A percentile compares a stretch with the other conserved stretches of the same genome.
phyloP scores from a whole-genome alignment of 2,888 invertebrate genomes.

The Conchocele bisecta region DNA sequence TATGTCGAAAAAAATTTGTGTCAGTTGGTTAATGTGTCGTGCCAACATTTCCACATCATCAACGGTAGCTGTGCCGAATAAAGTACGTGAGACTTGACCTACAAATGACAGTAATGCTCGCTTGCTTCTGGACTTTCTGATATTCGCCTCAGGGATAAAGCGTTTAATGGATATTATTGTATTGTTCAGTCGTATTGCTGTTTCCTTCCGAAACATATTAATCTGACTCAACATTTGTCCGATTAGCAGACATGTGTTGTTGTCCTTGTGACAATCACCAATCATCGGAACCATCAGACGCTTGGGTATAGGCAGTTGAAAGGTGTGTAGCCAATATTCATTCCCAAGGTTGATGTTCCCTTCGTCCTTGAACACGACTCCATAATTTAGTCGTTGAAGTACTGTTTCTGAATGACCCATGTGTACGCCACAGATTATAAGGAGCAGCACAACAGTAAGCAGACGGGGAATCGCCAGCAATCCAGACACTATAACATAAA shows the following conservation, averaged over 20 bases:
- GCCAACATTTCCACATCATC: conserved; percentile 34
- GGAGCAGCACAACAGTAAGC: not conserved
- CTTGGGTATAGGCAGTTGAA: conserved; percentile 9
- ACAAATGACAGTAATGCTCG: conserved; percentile 22
- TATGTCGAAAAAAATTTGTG: not conserved
- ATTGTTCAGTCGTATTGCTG: not conserved
- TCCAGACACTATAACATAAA: not conserved
- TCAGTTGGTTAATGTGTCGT: conserved; percentile 12
- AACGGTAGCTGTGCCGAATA: conserved; percentile 26
- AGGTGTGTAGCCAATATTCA: conserved; percentile 25
- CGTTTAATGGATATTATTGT: not conserved
- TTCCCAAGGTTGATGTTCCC: not conserved
- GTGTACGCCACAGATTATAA: not conserved
- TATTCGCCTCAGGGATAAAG: not conserved
- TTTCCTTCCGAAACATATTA: not conserved
- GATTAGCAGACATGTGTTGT: not conserved
- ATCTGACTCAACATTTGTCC: no score
- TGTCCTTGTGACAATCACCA: not conserved
- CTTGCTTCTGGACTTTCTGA: not conserved
- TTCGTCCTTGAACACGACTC: conserved; percentile 12
- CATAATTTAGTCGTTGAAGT: conserved; percentile 30
- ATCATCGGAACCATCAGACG: not conserved
- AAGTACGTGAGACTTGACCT: conserved; percentile 5
- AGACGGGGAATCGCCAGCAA: not conserved
- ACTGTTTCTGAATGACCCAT: no score